Evolutionary conservation across 2,113 vertebrate species (phyloP), one percentile per base, ranked within the genome.

Genomic region (Castor canadensis): DNA sequence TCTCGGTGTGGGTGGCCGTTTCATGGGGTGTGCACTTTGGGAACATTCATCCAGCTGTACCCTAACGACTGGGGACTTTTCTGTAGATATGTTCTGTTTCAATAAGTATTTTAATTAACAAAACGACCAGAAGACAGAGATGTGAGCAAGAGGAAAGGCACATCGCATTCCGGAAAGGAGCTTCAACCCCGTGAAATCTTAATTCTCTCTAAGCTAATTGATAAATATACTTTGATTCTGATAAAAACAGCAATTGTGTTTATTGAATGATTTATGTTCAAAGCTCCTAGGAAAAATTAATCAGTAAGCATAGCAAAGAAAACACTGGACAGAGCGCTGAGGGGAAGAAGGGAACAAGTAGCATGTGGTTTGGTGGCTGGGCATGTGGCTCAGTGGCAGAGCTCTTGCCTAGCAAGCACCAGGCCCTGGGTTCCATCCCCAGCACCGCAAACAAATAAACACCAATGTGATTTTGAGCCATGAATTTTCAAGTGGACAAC

Each of bases 121-220:
- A 15, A 91, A 64, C 69, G n/a, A 49, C 35, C 13, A 47, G 73
- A 49, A 82, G 60, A 64, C 24, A 54, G 75, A 72, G 72, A n/a
- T 20, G 58, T 40, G 72, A 45, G 22, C 17, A 24, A 49, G 22
- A 32, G 4, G 66, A 19, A 35, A 94, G 49, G 43, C 0, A 2
- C 4, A 5, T 45, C 28, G 0, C 24, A 17, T 60, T 66, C 49
- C 35, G 19, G 77, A 66, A 81, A 76, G 73, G 49, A 82, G 73
- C 83, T 26, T 35, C 32, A 1, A 30, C 15, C 6, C 60, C 88
- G 9, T 15, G 79, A 91, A 19, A 20, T 30, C 64, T 40, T 71
- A 45, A 96, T 84, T 89, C n/a, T 79, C 80, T 66, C 66, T n/a
- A 16, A 75, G 79, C 56, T 73, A 54, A 69, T 40, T 62, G 89